These are phyloP conservation scores for Araneus ventricosus DNA, from an alignment of 1,140 invertebrate species.

Conservation along the genomic window DNA sequence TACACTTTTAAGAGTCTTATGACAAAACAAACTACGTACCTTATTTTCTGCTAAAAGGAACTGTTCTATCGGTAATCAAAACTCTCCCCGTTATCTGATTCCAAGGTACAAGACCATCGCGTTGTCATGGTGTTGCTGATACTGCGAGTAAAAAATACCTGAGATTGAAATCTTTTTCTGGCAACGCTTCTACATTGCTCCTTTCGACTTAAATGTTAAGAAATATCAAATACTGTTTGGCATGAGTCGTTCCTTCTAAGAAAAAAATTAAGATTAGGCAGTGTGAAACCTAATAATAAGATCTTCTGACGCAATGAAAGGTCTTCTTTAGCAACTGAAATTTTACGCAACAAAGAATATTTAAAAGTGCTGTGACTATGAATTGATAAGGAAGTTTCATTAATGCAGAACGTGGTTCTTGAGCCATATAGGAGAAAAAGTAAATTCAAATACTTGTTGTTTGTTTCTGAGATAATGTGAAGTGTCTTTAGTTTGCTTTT, in stretches of 20 bases:
- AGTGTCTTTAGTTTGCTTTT: too few relatives aligned
- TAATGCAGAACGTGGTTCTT: neutral
- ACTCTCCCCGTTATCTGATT: constrained; percentile 5
- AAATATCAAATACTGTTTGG: neutral
- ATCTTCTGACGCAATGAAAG: too few relatives aligned
- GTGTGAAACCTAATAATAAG: too few relatives aligned
- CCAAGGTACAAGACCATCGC: constrained; percentile 32
- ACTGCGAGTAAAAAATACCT: neutral
- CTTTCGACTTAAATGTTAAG: neutral
- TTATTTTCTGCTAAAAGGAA: constrained; percentile 50
- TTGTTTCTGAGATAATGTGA: too few relatives aligned
- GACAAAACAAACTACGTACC: constrained; percentile 53
- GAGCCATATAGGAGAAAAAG: neutral
- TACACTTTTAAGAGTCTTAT: neutral
- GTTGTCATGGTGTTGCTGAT: constrained; percentile 47
- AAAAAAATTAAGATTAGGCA: too few relatives aligned
- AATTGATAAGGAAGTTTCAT: neutral
- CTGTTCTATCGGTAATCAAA: constrained; percentile 13
- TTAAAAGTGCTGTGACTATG: neutral
- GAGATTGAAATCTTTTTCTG: neutral
- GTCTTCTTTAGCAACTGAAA: too few relatives aligned
- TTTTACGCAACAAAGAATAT: too few relatives aligned
- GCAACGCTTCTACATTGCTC: neutral
- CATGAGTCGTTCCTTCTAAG: neutral
- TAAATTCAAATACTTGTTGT: too few relatives aligned